Conservation (phyloP, 2,113 vertebrate genomes). For the Rhinopomastus cyanomelas region DNA sequence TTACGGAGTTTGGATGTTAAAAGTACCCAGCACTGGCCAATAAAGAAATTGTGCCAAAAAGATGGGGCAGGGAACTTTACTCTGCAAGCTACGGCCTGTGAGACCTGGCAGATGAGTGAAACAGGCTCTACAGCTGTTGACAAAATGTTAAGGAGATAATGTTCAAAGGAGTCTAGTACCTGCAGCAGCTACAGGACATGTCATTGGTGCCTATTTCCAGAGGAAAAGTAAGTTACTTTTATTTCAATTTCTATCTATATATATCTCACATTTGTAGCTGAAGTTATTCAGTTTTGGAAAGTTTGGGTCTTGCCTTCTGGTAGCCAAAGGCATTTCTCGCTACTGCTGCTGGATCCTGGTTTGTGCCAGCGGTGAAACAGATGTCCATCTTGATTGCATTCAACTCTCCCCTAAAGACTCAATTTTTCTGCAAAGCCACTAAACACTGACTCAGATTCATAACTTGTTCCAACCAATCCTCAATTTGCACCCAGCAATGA, state of each 20-base stretch:
- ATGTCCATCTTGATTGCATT: conserved; percentile 38
- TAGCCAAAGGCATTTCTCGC: conserved; percentile 19
- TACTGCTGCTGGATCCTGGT: conserved; percentile 19
- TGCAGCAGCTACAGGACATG: background rate
- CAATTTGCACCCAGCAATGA: conserved; percentile 32
- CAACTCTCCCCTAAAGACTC: conserved; percentile 11
- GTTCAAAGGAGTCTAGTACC: background rate
- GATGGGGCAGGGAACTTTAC: background rate
- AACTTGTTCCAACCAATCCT: conserved; percentile 36
- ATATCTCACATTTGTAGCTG: background rate
- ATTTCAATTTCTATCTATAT: background rate
- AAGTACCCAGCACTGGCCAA: background rate
- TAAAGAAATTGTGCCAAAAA: background rate
- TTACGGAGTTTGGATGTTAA: background rate
- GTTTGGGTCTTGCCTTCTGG: background rate
- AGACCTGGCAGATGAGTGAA: background rate
- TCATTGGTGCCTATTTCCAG: background rate
- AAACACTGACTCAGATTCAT: conserved; percentile 22
- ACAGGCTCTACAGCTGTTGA: background rate
- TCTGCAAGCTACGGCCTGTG: background rate
- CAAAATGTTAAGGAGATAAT: background rate
- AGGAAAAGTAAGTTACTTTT: background rate
- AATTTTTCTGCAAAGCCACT: conserved; percentile 22
- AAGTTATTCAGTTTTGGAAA: conserved; percentile 23
- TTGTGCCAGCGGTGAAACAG: conserved; percentile 7